Evolutionary conservation across 2,888 invertebrate species (phyloP).

Genomic region (Oscheius sp.): DNA sequence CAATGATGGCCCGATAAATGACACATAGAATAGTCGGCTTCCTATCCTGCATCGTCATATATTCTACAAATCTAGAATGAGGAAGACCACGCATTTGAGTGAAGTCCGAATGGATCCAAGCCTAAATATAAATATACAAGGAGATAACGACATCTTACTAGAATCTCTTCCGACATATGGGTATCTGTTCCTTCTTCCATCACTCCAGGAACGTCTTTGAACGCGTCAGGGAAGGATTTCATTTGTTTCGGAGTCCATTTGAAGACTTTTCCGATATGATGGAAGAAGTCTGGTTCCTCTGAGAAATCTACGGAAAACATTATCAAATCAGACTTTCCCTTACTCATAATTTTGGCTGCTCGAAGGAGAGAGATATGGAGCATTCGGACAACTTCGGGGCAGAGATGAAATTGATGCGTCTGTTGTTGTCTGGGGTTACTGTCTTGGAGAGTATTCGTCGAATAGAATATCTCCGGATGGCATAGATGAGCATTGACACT

Average conservation of each 20-base stretch:
- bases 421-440: too few species aligned
- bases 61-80: background rate
- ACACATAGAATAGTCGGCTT: constrained; percentile 20
- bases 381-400: constrained; percentile 56
- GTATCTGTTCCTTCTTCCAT: constrained; percentile 18
- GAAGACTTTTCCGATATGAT: constrained; percentile 13
- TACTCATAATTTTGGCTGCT: constrained; percentile 49
- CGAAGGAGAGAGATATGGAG: constrained; percentile 42
- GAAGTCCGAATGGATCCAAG: constrained; percentile 16
- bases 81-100: constrained; percentile 19
- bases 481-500: constrained; percentile 23
- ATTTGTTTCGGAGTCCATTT: constrained; percentile 25
- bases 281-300: constrained; percentile 17
- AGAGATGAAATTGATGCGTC: constrained; percentile 36
- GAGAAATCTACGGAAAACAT: too few species aligned
- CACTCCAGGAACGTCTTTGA: background rate
- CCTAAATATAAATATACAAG: background rate
- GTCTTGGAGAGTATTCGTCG: background rate
- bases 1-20: constrained; percentile 27
- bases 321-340: too few species aligned
- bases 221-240: constrained; percentile 21
- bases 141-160: background rate
- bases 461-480: constrained; percentile 4
- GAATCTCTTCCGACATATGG: background rate
- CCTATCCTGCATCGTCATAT: constrained; percentile 4